These are phyloP conservation scores for Eilema sororculum DNA, from an alignment of 2,888 invertebrate genomes.

Conservation along the genomic window DNA sequence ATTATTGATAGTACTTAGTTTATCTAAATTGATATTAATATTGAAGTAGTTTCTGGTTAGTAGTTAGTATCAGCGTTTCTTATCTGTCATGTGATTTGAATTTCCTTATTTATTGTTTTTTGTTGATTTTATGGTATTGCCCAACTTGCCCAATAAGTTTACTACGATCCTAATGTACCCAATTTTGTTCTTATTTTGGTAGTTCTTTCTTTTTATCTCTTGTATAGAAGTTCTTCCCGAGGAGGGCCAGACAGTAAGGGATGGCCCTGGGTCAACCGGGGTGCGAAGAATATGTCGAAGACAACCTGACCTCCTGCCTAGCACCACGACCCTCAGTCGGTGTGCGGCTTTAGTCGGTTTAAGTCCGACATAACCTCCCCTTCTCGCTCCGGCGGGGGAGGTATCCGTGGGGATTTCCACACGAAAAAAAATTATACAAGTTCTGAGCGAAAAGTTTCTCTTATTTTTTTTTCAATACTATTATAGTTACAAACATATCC, in stretches of 20 bases:
- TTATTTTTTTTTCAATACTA: background rate
- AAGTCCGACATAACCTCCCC: too few species aligned
- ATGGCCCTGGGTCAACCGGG: too few species aligned
- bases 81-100: conserved; percentile 15
- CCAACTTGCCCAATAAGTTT: background rate
- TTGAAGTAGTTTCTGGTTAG: conserved; percentile 13
- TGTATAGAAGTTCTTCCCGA: too few species aligned
- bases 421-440: too few species aligned
- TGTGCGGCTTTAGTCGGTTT: too few species aligned
- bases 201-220: background rate
- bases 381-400: too few species aligned
- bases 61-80: background rate
- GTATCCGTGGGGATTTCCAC: too few species aligned
- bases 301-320: too few species aligned
- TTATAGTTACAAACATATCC: background rate
- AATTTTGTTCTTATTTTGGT: background rate
- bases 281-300: too few species aligned
- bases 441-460: too few species aligned
- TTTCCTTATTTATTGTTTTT: background rate
- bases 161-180: background rate
- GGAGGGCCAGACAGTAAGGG: too few species aligned
- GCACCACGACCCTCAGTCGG: too few species aligned
- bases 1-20: conserved; percentile 19
- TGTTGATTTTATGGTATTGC: background rate
- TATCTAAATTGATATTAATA: conserved; percentile 20